These are phyloP conservation scores for Anoplolepis gracilipes DNA, from an alignment of 1,140 invertebrate genomes.

Conservation along the genomic window DNA sequence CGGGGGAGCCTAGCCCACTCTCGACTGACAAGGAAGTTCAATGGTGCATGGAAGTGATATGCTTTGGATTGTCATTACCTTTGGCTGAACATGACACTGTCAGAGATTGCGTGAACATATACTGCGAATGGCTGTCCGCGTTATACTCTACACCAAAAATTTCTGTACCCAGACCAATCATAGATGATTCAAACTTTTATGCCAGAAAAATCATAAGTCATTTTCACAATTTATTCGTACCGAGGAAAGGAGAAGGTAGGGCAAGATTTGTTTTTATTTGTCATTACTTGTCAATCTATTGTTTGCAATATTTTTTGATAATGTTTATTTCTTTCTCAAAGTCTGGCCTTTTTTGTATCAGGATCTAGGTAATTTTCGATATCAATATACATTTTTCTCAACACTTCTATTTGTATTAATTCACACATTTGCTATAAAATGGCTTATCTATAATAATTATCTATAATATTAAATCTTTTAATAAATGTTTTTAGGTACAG, in stretches of 20 bases:
- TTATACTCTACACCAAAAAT: constrained; percentile 93
- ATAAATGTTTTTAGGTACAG: constrained; percentile 88
- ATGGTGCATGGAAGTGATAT: constrained; percentile 97
- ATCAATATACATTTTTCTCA: constrained; percentile 5
- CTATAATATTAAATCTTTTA: constrained; percentile 8
- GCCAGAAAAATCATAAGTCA: constrained; percentile 96
- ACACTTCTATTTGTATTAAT: background rate
- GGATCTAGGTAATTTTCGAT: constrained; percentile 90
- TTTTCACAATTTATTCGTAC: constrained; percentile 98
- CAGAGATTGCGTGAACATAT: constrained; percentile 98
- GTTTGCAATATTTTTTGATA: constrained; percentile 19
- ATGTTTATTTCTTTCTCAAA: constrained; percentile 86
- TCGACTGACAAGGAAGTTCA: constrained; percentile 93
- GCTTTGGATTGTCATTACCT: constrained; percentile 96
- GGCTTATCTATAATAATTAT: background rate
- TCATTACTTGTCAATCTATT: background rate
- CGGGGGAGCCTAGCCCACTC: constrained; percentile 91
- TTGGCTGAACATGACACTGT: constrained; percentile 96
- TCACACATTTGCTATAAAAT: background rate
- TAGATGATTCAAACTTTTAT: constrained; percentile 96
- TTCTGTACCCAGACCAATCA: constrained; percentile 94
- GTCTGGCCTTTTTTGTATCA: constrained; percentile 95
- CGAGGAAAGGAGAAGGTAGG: constrained; percentile 95
- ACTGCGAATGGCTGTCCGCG: constrained; percentile 98
- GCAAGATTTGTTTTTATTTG: background rate